phyloP scores from a whole-genome alignment of 2,113 vertebrate genomes.

The Meles meles region DNA sequence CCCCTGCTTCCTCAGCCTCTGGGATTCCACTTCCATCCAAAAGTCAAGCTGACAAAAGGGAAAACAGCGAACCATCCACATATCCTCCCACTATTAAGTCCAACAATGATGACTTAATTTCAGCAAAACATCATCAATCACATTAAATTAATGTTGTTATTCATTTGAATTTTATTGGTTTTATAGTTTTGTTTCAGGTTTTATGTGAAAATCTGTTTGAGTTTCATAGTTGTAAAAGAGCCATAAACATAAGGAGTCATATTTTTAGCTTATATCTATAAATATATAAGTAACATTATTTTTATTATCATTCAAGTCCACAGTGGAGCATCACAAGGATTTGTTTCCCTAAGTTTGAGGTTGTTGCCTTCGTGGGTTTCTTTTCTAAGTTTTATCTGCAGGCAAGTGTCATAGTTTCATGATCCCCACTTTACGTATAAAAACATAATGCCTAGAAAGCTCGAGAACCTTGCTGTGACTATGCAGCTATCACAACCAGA shows the following conservation, averaged over 20 bases:
- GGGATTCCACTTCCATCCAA: background rate
- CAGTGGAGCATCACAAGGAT: background rate
- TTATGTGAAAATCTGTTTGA: conserved; percentile 39
- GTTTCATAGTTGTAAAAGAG: conserved; percentile 37
- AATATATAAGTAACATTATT: conserved; percentile 34
- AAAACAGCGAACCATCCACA: background rate
- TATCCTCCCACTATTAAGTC: conserved; percentile 37
- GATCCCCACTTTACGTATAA: background rate
- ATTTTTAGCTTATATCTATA: background rate
- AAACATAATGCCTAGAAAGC: background rate
- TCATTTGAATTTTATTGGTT: conserved; percentile 56
- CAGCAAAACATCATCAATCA: conserved; percentile 43
- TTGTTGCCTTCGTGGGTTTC: background rate
- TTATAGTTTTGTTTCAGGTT: conserved; percentile 55
- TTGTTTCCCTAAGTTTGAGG: background rate
- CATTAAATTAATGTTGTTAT: conserved; percentile 48
- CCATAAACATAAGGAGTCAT: conserved; percentile 24
- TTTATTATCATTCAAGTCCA: conserved; percentile 40
- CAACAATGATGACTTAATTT: conserved; percentile 40
- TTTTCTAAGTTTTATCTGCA: background rate
- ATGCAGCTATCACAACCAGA: background rate
- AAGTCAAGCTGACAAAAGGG: background rate
- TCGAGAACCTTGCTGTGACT: background rate
- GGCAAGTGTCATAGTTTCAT: background rate
- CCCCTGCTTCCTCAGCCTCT: background rate